Conservation (phyloP, 2,113 vertebrate genomes). For the Nerophis ophidion region DNA sequence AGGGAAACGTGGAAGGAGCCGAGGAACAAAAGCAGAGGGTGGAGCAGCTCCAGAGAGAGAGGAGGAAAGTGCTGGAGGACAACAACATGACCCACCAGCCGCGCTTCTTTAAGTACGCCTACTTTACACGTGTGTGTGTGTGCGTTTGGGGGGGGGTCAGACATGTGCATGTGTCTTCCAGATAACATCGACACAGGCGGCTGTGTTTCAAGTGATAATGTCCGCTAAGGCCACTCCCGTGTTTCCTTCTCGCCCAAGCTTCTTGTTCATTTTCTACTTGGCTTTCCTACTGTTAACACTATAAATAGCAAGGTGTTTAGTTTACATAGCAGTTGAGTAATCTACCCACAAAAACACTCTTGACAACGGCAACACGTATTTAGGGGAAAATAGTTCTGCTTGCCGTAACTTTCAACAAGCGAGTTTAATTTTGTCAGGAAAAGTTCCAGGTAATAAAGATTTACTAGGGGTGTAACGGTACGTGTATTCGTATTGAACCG, state of each 20-base stretch:
- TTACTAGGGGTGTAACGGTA: too few relatives aligned
- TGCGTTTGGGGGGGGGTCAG: slow-evolving; percentile 2
- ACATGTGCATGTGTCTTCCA: neutral
- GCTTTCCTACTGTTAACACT: too few relatives aligned
- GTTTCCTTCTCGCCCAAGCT: neutral
- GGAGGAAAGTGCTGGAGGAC: slow-evolving; percentile 83
- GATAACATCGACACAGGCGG: neutral
- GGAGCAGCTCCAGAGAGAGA: slow-evolving; percentile 88
- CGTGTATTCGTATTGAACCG: too few relatives aligned
- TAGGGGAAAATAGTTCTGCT: too few relatives aligned
- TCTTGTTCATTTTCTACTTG: too few relatives aligned
- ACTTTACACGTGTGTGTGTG: neutral
- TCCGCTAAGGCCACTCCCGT: neutral
- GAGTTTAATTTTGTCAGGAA: too few relatives aligned
- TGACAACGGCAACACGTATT: too few relatives aligned
- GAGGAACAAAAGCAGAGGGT: slow-evolving; percentile 91
- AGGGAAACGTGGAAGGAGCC: slow-evolving; percentile 85
- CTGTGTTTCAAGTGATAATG: neutral
- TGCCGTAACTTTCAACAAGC: too few relatives aligned
- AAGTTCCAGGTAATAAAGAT: too few relatives aligned
- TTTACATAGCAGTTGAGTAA: too few relatives aligned
- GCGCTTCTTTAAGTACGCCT: slow-evolving; percentile 85
- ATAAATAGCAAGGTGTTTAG: too few relatives aligned
- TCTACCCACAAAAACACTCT: too few relatives aligned
- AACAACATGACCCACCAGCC: slow-evolving; percentile 83